These are phyloP conservation scores for Sphenodon punctatus DNA, from an alignment of 2,797 vertebrate species.

Conservation along the genomic window DNA sequence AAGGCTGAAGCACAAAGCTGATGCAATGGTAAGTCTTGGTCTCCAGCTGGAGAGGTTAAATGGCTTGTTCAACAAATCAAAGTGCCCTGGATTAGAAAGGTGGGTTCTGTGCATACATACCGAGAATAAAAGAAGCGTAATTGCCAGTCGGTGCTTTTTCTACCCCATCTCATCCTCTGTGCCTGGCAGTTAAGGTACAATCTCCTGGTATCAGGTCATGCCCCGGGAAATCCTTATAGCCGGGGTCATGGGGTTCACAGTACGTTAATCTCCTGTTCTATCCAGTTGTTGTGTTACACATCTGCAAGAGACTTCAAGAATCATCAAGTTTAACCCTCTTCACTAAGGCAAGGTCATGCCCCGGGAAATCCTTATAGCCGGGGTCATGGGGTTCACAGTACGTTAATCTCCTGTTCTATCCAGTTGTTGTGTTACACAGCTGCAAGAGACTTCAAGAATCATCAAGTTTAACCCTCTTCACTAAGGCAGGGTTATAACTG, in stretches of 20 bases:
- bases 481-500: no score
- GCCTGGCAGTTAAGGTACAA: neutral
- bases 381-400: neutral
- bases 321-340: no score
- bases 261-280: neutral
- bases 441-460: no score
- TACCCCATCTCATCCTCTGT: neutral
- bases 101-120: no score
- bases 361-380: neutral
- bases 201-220: neutral
- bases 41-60: neutral
- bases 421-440: neutral
- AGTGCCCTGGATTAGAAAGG: neutral
- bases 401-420: neutral
- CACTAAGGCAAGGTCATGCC: neutral
- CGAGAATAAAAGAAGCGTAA: neutral
- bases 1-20: slow-evolving; percentile 92
- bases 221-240: neutral
- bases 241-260: neutral
- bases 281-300: neutral
- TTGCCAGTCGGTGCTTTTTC: neutral
- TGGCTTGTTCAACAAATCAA: neutral
- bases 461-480: no score
- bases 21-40: slow-evolving; percentile 82
- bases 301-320: no score